A percentile compares a stretch with the other conserved stretches of the same genome.
Evolutionary conservation across 2,888 invertebrate species (phyloP).

Genomic region (Drosophila phalerata): DNA sequence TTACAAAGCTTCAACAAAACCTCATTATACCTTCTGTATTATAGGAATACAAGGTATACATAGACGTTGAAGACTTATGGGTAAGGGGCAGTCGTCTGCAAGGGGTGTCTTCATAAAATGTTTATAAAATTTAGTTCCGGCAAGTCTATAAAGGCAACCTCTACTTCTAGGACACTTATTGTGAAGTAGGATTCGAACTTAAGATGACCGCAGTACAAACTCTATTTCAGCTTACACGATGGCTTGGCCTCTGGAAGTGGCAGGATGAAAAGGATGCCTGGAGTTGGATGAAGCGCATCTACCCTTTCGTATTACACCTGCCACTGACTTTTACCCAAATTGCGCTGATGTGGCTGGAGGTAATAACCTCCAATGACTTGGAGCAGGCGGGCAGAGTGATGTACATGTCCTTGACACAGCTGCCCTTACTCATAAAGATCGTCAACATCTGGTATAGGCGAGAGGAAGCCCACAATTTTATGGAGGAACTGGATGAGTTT

Average conservation of each 20-base stretch:
- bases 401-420: slow-evolving; percentile 69
- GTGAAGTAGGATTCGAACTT: background rate
- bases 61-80: too few species aligned
- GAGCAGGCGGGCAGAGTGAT: slow-evolving; percentile 64
- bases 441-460: slow-evolving; percentile 64
- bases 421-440: slow-evolving; percentile 60
- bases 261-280: slow-evolving; percentile 4
- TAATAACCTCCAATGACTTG: slow-evolving; percentile 48
- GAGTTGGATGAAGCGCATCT: slow-evolving; percentile 21
- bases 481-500: slow-evolving; percentile 45
- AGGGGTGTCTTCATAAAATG: slow-evolving; percentile 10
- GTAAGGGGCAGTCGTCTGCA: background rate
- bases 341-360: slow-evolving; percentile 67
- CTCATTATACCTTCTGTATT: background rate
- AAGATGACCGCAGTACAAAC: slow-evolving; percentile 37
- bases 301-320: slow-evolving; percentile 57
- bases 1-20: background rate
- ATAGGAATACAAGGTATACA: background rate
- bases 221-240: slow-evolving; percentile 33
- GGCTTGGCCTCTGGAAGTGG: slow-evolving; percentile 55
- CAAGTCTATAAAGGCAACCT: slow-evolving; percentile 58
- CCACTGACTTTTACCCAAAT: slow-evolving; percentile 60
- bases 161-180: background rate
- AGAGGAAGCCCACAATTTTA: slow-evolving; percentile 35
- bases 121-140: background rate